Conservation (phyloP, 2,888 invertebrate species). For the Philonicus albiceps region DNA sequence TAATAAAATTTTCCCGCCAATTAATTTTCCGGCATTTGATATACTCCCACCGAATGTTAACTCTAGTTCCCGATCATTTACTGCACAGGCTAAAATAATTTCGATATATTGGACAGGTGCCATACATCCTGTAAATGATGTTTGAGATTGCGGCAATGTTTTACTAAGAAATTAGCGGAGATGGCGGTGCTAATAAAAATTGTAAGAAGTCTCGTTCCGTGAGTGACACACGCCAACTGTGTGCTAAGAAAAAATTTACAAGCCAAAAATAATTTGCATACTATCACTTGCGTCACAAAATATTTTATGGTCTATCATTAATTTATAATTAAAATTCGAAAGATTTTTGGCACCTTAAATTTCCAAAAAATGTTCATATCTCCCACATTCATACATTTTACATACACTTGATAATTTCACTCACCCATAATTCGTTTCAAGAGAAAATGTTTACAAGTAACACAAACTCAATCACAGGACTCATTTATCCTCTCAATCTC, state of each 20-base stretch:
- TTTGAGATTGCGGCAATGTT: not conserved
- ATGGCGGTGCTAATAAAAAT: not conserved
- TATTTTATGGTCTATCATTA: not conserved
- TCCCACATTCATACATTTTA: not conserved
- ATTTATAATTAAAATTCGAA: not conserved
- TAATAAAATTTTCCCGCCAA: not conserved
- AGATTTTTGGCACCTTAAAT: not conserved
- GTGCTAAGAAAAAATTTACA: not conserved
- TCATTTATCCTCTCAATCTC: not conserved
- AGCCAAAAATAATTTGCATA: not conserved
- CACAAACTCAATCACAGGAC: slow-evolving; percentile 27
- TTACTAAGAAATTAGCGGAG: not conserved
- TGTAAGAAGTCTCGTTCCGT: not conserved
- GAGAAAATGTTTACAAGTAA: not conserved
- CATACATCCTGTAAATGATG: not conserved
- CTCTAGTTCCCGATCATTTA: not conserved
- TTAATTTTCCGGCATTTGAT: not conserved
- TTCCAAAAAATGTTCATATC: slow-evolving; percentile 1
- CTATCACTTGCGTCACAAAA: not conserved
- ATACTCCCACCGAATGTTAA: not conserved
- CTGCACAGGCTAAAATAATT: not conserved
- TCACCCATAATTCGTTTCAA: not conserved
- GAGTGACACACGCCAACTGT: slow-evolving; percentile 1
- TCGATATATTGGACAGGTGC: slow-evolving; percentile 23
- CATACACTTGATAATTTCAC: not conserved